Conservation (phyloP, 2,888 invertebrate species). For the Eudemis profundana region DNA sequence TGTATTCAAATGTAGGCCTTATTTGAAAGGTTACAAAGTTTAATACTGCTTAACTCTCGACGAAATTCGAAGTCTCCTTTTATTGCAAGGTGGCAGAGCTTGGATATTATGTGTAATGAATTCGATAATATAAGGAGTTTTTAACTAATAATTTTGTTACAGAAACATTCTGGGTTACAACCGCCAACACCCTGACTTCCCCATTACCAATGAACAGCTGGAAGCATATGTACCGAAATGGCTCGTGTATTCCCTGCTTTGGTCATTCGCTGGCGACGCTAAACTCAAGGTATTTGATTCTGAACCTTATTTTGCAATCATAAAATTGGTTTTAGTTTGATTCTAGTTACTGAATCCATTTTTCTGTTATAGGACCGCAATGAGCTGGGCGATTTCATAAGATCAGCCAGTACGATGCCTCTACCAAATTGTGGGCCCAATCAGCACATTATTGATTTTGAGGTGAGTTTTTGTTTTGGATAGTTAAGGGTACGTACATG, state of each 20-base stretch:
- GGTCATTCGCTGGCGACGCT: conserved; percentile 99
- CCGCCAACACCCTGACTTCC: conserved; percentile 97
- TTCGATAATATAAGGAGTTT: no score
- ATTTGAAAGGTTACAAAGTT: no score
- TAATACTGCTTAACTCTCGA: no score
- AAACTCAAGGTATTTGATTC: conserved; percentile 91
- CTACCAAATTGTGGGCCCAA: conserved; percentile 92
- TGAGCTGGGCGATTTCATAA: conserved; percentile 97
- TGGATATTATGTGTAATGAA: no score
- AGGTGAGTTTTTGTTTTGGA: conserved; percentile 84
- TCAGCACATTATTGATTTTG: conserved; percentile 97
- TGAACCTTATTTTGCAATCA: background rate
- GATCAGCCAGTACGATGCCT: conserved; percentile 97
- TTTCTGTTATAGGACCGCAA: conserved; percentile 86
- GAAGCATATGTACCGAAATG: conserved; percentile 98
- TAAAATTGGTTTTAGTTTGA: background rate
- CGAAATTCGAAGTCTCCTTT: no score
- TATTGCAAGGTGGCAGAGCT: no score
- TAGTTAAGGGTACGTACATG: no score
- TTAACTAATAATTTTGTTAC: conserved; percentile 30
- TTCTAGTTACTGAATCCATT: background rate
- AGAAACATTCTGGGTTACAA: conserved; percentile 97
- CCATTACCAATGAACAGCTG: conserved; percentile 95
- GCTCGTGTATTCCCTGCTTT: conserved; percentile 96
- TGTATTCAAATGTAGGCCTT: no score